Evolutionary conservation across 2,797 vertebrate genomes (phyloP), one percentile per base, ranked within the genome.

Genomic region (Mareca strepera): DNA sequence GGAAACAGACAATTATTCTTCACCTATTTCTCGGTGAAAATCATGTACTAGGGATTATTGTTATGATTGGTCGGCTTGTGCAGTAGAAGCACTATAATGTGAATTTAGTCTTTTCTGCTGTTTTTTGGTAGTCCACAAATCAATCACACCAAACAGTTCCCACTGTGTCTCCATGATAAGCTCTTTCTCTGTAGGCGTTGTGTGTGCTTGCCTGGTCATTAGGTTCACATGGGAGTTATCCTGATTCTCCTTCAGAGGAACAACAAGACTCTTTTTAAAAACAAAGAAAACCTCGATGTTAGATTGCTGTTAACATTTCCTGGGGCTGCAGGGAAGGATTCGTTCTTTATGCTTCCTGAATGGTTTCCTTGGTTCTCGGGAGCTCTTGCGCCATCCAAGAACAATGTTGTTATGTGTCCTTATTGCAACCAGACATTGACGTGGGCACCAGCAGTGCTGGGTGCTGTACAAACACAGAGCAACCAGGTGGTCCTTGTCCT

Each of bases 1-100:
- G 70, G 74, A 84, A 81, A n/a, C 70, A 81, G 79, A 41, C 82
- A 90, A 62, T 92, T 91, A 58, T 52, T 83, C 59, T 63, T 72
- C 69, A 73, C 77, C 80, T n/a, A 39, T 63, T 94, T 90, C 89
- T 74, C 74, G 70, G 87, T 92, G 59, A 86, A 93, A 91, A 62
- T 63, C 44, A 31, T 22, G 33, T 69, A 22, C 67, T 73, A 60
- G 75, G 58, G 37, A 68, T 95, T 46, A 86, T 23, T 31, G 55
- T 75, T 82, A 70, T 0, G 4, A 11, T 35, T 70, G 91, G 77
- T 76, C 82, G 90, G 39, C 17, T 92, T 37, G 11, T 46, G 25
- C 74, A 9, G 1, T 56, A 84, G 85, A 56, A 81, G 74, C 74
- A 37, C 56, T n/a, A 8, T 17, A n/a, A 79, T 22, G 33, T 53